Percentiles rank a stretch among this genome's conserved stretches.
Evolutionary conservation across 2,113 vertebrate species (phyloP).

Genomic region (Menura novaehollandiae): DNA sequence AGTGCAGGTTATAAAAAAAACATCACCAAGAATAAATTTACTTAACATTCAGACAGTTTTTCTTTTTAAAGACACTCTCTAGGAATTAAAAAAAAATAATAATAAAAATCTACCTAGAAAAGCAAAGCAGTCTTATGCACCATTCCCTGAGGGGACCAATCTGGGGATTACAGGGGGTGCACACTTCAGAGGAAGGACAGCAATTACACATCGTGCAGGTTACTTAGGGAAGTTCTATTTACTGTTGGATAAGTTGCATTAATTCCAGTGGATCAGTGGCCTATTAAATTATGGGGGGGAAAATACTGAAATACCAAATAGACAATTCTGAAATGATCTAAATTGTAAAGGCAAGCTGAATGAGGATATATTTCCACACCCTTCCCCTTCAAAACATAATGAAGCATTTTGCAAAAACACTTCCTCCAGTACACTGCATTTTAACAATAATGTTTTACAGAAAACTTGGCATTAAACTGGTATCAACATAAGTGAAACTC

Average conservation of each 20-base stretch:
- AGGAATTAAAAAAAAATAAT: background rate
- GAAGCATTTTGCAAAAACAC: background rate
- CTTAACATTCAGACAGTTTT: background rate
- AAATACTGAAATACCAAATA: background rate
- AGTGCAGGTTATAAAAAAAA: background rate
- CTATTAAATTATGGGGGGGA: background rate
- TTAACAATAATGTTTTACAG: background rate
- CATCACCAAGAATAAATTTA: background rate
- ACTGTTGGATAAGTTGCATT: background rate
- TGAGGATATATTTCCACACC: background rate
- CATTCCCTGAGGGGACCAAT: background rate
- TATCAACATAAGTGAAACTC: background rate
- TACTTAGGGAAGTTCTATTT: background rate
- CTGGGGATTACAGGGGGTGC: background rate
- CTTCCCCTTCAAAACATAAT: background rate
- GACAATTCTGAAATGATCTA: background rate
- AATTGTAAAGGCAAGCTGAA: background rate
- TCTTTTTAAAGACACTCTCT: background rate
- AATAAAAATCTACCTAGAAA: background rate
- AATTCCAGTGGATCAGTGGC: background rate
- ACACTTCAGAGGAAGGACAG: background rate
- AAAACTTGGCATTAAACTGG: constrained; percentile 21
- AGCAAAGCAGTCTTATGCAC: background rate
- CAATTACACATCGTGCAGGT: background rate
- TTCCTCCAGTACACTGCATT: background rate